Evolutionary conservation across 2,888 invertebrate species (phyloP).

Genomic region (Napeogenes sylphis): DNA sequence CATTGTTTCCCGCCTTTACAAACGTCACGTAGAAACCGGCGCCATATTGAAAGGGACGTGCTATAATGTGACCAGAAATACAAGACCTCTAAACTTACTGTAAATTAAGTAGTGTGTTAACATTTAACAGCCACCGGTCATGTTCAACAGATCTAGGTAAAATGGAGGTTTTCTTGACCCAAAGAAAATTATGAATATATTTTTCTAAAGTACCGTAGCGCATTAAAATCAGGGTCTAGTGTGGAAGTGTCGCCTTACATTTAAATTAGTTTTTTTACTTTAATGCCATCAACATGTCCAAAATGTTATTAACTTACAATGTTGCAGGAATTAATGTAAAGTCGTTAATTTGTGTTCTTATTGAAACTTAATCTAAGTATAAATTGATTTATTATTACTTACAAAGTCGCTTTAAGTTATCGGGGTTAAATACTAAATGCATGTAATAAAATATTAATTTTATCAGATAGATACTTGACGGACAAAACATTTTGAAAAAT

Average conservation of each 20-base stretch:
- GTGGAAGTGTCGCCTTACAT: background rate
- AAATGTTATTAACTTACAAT: background rate
- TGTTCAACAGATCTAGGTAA: slow-evolving; percentile 44
- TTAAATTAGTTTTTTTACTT: slow-evolving; percentile 1
- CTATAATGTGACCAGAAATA: slow-evolving; percentile 52
- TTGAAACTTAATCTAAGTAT: background rate
- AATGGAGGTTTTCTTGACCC: slow-evolving; percentile 62
- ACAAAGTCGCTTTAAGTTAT: background rate
- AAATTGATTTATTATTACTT: background rate
- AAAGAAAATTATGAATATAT: slow-evolving; percentile 69
- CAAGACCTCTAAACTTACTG: slow-evolving; percentile 45
- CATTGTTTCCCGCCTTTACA: slow-evolving; percentile 68
- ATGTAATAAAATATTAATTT: too few relatives aligned
- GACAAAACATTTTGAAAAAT: too few relatives aligned
- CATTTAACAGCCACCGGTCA: slow-evolving; percentile 24
- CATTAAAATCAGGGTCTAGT: slow-evolving; percentile 48
- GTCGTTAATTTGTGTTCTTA: slow-evolving; percentile 4
- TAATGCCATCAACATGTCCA: background rate
- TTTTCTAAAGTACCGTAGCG: slow-evolving; percentile 39
- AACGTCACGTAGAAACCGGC: slow-evolving; percentile 65
- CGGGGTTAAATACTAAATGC: too few relatives aligned
- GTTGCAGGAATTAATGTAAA: background rate
- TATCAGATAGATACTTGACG: too few relatives aligned
- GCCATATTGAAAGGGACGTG: slow-evolving; percentile 71
- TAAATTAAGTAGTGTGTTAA: slow-evolving; percentile 26